phyloP scores from a whole-genome alignment of 2,113 vertebrate genomes.

The Nicator chloris region DNA sequence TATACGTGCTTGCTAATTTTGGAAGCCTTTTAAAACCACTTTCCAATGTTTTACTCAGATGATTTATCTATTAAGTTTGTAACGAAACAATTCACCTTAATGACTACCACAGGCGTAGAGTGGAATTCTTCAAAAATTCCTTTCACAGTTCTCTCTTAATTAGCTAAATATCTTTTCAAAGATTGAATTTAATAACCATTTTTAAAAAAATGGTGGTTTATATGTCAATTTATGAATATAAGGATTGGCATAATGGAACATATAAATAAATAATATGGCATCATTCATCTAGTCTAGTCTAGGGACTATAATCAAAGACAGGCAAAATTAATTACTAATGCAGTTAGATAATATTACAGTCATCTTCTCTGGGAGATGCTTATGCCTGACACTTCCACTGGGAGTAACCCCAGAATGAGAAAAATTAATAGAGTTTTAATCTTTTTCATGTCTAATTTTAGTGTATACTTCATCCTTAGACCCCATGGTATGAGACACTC shows the following conservation, averaged over 20 bases:
- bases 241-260: background rate
- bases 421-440: background rate
- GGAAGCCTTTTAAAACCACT: background rate
- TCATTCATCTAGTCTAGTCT: background rate
- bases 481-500: background rate
- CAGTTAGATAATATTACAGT: background rate
- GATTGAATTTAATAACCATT: constrained; percentile 7
- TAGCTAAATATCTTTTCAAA: constrained; percentile 1
- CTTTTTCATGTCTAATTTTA: background rate
- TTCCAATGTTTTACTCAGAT: background rate
- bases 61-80: constrained; percentile 24
- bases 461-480: background rate
- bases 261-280: background rate
- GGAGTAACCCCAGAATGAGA: background rate
- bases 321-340: background rate
- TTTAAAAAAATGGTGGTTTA: background rate
- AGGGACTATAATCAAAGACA: background rate
- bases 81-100: constrained; percentile 34
- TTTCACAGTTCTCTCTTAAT: constrained; percentile 10
- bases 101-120: background rate
- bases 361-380: background rate
- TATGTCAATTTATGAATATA: background rate
- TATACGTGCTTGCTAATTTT: background rate
- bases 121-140: background rate
- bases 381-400: background rate